A percentile compares a stretch with the other conserved stretches of the same genome.
phyloP scores from a whole-genome alignment of 2,797 vertebrate genomes.

The Lateolabrax maculatus region DNA sequence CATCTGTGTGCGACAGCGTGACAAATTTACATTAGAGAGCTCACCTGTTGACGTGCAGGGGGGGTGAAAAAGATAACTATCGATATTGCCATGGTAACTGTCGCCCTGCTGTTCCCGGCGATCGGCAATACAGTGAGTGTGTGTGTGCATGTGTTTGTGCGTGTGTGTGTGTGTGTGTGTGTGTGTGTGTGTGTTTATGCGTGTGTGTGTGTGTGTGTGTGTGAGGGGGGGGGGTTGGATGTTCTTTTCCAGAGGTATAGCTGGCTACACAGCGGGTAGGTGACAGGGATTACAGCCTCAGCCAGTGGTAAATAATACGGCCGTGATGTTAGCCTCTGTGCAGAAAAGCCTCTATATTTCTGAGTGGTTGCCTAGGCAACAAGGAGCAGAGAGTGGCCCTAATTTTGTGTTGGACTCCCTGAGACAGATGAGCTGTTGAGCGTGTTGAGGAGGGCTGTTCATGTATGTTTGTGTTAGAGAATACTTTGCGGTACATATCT shows the following conservation, averaged over 20 bases:
- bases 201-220: background rate
- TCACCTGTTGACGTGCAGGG: slow-evolving; percentile 75
- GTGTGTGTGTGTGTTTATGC: background rate
- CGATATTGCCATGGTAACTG: slow-evolving; percentile 79
- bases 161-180: slow-evolving; percentile 10
- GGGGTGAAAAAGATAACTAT: slow-evolving; percentile 65
- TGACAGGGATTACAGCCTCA: slow-evolving; percentile 77
- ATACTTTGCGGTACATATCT: background rate
- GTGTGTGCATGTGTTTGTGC: background rate
- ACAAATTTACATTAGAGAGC: slow-evolving; percentile 66
- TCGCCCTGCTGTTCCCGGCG: slow-evolving; percentile 53
- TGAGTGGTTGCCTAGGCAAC: slow-evolving; percentile 79
- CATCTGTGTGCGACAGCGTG: slow-evolving; percentile 58
- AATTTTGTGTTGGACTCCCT: slow-evolving; percentile 75
- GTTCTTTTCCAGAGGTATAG: slow-evolving; percentile 71
- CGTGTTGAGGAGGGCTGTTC: slow-evolving; percentile 37
- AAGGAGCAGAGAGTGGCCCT: slow-evolving; percentile 75
- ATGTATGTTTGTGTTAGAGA: slow-evolving; percentile 27
- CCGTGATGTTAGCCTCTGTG: slow-evolving; percentile 55
- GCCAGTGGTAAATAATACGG: slow-evolving; percentile 71
- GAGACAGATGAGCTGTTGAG: slow-evolving; percentile 72
- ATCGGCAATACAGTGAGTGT: slow-evolving; percentile 22
- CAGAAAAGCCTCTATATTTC: slow-evolving; percentile 63
- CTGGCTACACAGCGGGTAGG: slow-evolving; percentile 65
- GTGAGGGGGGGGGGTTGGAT: slow-evolving; percentile 54